Evolutionary conservation across 30 jellyfish, hydroid and myxozoan genomes (phyloP), one percentile per base, ranked within the genome.

Genomic region (Hydractinia echinata): DNA sequence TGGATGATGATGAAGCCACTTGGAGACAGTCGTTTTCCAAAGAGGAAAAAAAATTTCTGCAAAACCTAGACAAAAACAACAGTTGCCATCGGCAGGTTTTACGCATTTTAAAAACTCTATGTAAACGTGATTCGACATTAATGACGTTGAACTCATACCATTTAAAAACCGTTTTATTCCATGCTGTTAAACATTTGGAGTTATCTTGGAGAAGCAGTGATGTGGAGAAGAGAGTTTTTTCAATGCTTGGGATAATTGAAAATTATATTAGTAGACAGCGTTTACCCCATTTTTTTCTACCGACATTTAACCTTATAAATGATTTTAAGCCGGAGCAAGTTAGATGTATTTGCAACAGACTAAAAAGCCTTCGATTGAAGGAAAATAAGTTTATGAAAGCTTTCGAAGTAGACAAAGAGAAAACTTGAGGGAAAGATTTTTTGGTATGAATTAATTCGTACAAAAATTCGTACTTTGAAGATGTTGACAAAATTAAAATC

Each of bases 11-110:
- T 30, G 60, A 71, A 71, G 50, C 10, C 60, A n/a, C 60, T 10
- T 71, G 81, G 81, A 30, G 81, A 20, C 30, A 50, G 50, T 71
- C 81, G 15, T 71, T 71, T 50, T 71, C 81, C 8, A 71, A 19
- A 71, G 81, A 71, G 66, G 81, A 71, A 15, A 71, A 71, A 71
- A 58, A 30, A 19, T 14, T 71, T 8, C 81, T 71, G 8, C 44
- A 14, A 19, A 58, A 52, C 50, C 30, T 71, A 8, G 81, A 71
- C 50, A 6, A 54, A n/a, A 15, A 15, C 7, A 71, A 71, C 50
- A 52, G 60, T 1, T 20, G 60, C 67, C 44, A 58, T 19, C 30
- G 81, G 50, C 60, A 71, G 67, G 81, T 71, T 71, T 54, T 50
- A 6, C 81, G 81, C 55, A 71, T 50, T 20, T 71, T 71, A 71